Conservation (phyloP, 2,888 invertebrate genomes). For the Neria commutata region DNA sequence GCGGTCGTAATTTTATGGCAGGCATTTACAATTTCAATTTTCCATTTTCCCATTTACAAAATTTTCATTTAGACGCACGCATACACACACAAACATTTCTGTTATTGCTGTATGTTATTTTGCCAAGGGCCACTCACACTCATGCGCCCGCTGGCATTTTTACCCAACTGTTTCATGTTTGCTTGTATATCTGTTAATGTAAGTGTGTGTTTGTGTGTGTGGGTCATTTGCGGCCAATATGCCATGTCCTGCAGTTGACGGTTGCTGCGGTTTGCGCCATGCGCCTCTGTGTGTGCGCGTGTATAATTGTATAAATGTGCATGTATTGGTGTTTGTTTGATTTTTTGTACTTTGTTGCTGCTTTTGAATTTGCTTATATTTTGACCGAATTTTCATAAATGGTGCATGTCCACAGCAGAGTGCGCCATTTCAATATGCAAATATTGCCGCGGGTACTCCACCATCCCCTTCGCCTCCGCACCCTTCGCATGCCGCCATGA, state of each 20-base stretch:
- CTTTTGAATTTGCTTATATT: no score
- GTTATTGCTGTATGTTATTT: conserved; percentile 1
- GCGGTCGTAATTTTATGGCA: conserved; percentile 3
- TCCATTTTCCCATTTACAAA: conserved; percentile 40
- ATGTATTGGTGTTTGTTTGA: not conserved
- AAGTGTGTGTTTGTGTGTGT: conserved; percentile 15
- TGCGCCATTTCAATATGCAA: not conserved
- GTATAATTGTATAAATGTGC: not conserved
- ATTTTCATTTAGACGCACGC: conserved; percentile 17
- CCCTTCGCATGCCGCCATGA: conserved; percentile 10
- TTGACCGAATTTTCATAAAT: not conserved
- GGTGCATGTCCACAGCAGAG: not conserved
- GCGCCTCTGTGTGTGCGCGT: not conserved
- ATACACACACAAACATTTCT: conserved; percentile 5
- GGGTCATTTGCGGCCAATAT: not conserved
- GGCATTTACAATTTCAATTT: conserved; percentile 40
- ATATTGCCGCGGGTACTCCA: no score
- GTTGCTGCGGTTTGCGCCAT: not conserved
- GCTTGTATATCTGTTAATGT: not conserved
- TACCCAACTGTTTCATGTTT: not conserved
- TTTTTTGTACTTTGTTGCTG: not conserved
- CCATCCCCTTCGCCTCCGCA: not conserved
- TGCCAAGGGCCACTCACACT: no score
- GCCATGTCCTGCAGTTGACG: not conserved
- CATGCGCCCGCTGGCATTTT: no score